Evolutionary conservation across 2,113 vertebrate genomes (phyloP).

Genomic region (Lycaon pictus): DNA sequence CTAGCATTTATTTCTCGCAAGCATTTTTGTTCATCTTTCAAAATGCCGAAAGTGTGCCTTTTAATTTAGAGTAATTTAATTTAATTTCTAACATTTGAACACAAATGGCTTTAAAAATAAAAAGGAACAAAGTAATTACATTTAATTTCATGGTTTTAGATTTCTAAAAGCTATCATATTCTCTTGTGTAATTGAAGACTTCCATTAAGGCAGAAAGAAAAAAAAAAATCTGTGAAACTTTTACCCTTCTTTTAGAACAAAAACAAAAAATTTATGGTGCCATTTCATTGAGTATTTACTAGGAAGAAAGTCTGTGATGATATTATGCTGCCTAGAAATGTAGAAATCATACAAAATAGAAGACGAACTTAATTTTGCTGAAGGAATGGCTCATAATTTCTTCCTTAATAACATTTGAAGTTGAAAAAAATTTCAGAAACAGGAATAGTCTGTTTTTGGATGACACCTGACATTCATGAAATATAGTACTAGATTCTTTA

Average conservation of each 20-base stretch:
- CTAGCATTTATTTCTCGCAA: constrained; percentile 47
- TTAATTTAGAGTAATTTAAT: constrained; percentile 78
- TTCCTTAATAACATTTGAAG: not conserved
- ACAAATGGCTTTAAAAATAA: constrained; percentile 67
- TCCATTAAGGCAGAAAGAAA: not conserved
- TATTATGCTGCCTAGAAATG: not conserved
- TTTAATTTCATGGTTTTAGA: constrained; percentile 73
- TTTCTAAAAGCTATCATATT: constrained; percentile 76
- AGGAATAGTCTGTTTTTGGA: not conserved
- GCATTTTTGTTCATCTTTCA: constrained; percentile 57
- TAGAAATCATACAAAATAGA: constrained; percentile 33
- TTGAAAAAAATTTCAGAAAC: not conserved
- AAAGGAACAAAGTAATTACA: constrained; percentile 69
- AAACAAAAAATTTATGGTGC: constrained; percentile 27
- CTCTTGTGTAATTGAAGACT: constrained; percentile 56
- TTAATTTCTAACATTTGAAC: constrained; percentile 74
- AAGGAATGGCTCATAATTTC: not conserved
- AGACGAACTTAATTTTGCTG: not conserved
- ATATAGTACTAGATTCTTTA: not conserved
- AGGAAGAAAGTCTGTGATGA: constrained; percentile 30
- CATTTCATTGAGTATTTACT: not conserved
- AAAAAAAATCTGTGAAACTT: constrained; percentile 29
- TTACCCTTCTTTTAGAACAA: constrained; percentile 16
- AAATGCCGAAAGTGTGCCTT: constrained; percentile 64
- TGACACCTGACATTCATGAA: not conserved